Evolutionary conservation across 1,140 invertebrate genomes (phyloP).

Genomic region (Spodoptera litura): DNA sequence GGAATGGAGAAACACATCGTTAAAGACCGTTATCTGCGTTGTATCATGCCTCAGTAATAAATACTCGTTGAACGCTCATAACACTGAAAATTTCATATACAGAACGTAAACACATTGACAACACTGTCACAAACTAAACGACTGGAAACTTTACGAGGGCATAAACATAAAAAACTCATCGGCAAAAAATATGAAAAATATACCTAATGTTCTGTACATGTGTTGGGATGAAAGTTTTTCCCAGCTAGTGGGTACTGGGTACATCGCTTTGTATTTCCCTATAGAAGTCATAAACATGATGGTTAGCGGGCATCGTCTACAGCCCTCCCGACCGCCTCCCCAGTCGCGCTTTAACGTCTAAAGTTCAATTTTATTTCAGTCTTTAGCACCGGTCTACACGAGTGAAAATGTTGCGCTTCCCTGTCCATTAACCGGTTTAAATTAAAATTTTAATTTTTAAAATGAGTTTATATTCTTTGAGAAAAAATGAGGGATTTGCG

Average conservation of each 20-base stretch:
- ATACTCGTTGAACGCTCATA: slow-evolving; percentile 54
- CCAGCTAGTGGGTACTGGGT: slow-evolving; percentile 74
- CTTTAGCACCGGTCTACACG: slow-evolving; percentile 61
- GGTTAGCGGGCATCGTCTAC: slow-evolving; percentile 61
- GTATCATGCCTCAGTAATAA: slow-evolving; percentile 56
- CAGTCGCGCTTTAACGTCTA: slow-evolving; percentile 55
- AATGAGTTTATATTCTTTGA: slow-evolving; percentile 60
- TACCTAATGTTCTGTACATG: slow-evolving; percentile 75
- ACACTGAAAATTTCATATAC: slow-evolving; percentile 70
- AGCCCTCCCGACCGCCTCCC: slow-evolving; percentile 29
- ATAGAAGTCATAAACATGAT: slow-evolving; percentile 84
- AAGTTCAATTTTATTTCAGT: slow-evolving; percentile 80
- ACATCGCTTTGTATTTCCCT: slow-evolving; percentile 81
- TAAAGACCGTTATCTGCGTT: slow-evolving; percentile 11
- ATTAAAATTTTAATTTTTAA: slow-evolving; percentile 81
- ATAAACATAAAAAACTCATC: slow-evolving; percentile 85
- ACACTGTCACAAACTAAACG: slow-evolving; percentile 79
- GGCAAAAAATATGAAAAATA: slow-evolving; percentile 79
- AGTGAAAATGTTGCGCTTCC: slow-evolving; percentile 74
- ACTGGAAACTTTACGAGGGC: slow-evolving; percentile 74
- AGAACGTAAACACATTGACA: slow-evolving; percentile 71
- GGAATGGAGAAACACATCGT: slow-evolving; percentile 25
- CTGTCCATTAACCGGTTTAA: slow-evolving; percentile 75
- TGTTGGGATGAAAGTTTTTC: slow-evolving; percentile 82
- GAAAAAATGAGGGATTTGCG: slow-evolving; percentile 47